phyloP scores from a whole-genome alignment of 2,113 vertebrate genomes.

The cattle (Bos taurus) region ARS-UCD2.0 NC_037337.1:34782501-34783000 shows the following conservation, averaged over 20 bases:
- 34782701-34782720: constrained; percentile 47
- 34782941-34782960: neutral
- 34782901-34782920: neutral
- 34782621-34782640: constrained; percentile 55
- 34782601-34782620: constrained; percentile 44
- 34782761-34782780: constrained; percentile 50
- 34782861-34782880: neutral
- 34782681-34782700: constrained; percentile 64
- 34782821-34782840: neutral
- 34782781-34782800: constrained; percentile 38
- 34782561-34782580: constrained; percentile 56
- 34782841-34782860: neutral
- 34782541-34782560: constrained; percentile 31
- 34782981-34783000: neutral
- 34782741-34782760: constrained; percentile 45
- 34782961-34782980: neutral
- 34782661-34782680: constrained; percentile 14
- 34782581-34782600: constrained; percentile 35
- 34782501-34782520: neutral
- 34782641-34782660: constrained; percentile 41
- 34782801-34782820: neutral
- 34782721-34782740: constrained; percentile 70
- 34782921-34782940: neutral
- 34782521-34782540: constrained; percentile 44
- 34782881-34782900: neutral